These are phyloP conservation scores for Dermatophagoides farinae DNA, from an alignment of 1,140 invertebrate species.

Conservation along the genomic window DNA sequence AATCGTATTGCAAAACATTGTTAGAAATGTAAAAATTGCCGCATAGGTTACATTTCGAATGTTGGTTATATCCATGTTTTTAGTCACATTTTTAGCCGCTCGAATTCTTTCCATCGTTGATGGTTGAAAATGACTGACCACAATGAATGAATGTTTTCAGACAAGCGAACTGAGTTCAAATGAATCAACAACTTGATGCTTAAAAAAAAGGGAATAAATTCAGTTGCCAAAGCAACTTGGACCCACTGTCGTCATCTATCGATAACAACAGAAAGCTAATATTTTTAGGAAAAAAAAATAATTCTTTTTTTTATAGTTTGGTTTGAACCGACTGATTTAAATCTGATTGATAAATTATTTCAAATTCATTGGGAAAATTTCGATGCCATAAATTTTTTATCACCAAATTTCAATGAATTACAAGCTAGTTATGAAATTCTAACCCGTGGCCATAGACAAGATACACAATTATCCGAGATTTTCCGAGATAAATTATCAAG, in stretches of 20 bases:
- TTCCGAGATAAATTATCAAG: background rate
- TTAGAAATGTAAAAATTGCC: conserved; percentile 14
- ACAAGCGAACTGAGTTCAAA: background rate
- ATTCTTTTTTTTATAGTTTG: conserved; percentile 33
- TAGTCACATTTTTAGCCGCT: background rate
- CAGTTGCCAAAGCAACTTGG: no score
- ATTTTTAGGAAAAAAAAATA: background rate
- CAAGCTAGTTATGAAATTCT: conserved; percentile 21
- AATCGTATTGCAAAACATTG: conserved; percentile 16
- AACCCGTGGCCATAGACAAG: background rate
- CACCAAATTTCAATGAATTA: conserved; percentile 51
- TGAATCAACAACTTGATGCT: background rate
- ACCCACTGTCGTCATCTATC: background rate
- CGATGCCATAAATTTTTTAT: conserved; percentile 35
- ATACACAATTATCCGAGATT: background rate
- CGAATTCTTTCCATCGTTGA: background rate
- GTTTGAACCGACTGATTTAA: conserved; percentile 44
- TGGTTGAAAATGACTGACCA: background rate
- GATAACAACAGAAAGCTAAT: background rate
- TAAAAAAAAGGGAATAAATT: background rate
- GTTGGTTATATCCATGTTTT: background rate
- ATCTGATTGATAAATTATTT: conserved; percentile 35
- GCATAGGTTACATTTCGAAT: conserved; percentile 15
- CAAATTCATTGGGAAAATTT: conserved; percentile 17
- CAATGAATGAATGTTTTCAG: background rate